A percentile compares a stretch with the other conserved stretches of the same genome.
These are phyloP conservation scores for Labroides dimidiatus DNA, from an alignment of 2,797 vertebrate species.

Conservation along the genomic window DNA sequence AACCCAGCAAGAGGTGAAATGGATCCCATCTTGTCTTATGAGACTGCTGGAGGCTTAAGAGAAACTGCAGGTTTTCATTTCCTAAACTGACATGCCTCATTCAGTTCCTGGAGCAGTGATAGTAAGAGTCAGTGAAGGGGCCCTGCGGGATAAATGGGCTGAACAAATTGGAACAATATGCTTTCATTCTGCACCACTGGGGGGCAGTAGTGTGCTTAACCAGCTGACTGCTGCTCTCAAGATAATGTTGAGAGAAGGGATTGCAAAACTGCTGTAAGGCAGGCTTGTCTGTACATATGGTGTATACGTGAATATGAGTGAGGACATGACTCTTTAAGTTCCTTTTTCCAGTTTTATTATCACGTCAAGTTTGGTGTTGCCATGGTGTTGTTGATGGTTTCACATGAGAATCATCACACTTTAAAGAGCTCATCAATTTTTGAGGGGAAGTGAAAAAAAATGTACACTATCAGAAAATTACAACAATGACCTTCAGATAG, in stretches of 20 bases:
- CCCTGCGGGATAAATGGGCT: background rate
- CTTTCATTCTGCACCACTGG: slow-evolving; percentile 45
- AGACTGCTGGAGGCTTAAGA: slow-evolving; percentile 13
- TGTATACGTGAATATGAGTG: background rate
- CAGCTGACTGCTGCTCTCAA: background rate
- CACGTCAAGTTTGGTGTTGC: background rate
- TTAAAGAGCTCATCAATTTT: background rate
- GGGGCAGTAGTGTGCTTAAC: slow-evolving; percentile 61
- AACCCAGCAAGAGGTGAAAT: slow-evolving; percentile 25
- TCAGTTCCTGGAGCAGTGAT: slow-evolving; percentile 13
- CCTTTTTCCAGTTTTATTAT: background rate
- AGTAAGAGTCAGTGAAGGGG: slow-evolving; percentile 14
- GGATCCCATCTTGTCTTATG: slow-evolving; percentile 1
- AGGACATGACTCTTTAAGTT: background rate
- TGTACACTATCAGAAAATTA: too few species aligned
- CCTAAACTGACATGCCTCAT: background rate
- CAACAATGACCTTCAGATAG: too few species aligned
- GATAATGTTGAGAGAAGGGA: background rate
- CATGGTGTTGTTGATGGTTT: background rate
- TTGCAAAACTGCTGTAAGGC: background rate
- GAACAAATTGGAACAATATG: background rate
- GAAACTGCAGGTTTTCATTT: slow-evolving; percentile 19
- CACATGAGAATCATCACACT: background rate
- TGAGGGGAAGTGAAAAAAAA: background rate
- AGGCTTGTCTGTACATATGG: background rate